These are phyloP conservation scores for Ectropis crepuscularia DNA, from an alignment of 2,888 invertebrate species.

Conservation along the genomic window DNA sequence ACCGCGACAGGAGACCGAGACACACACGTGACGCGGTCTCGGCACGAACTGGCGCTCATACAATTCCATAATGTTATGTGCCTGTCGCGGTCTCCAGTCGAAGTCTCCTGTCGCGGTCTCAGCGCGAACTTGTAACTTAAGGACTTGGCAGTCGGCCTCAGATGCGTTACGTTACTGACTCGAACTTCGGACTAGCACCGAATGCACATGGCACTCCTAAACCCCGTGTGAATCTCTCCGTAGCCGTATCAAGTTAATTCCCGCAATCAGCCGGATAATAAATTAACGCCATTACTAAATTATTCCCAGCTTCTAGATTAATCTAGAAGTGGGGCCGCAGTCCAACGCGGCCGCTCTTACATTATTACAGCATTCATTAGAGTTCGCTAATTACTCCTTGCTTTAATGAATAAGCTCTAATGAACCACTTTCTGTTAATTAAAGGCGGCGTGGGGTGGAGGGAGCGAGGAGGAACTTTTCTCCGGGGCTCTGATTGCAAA, in stretches of 20 bases:
- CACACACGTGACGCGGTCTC: too few relatives aligned
- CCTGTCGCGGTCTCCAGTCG: too few relatives aligned
- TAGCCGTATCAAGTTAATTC: constrained; percentile 61
- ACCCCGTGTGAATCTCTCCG: constrained; percentile 19
- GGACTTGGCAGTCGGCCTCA: too few relatives aligned
- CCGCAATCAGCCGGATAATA: constrained; percentile 76
- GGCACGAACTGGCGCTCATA: too few relatives aligned
- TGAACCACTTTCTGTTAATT: constrained; percentile 96
- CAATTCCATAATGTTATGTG: too few relatives aligned
- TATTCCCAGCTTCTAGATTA: constrained; percentile 81
- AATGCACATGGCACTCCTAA: not conserved
- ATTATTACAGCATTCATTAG: constrained; percentile 93
- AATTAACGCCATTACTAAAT: constrained; percentile 82
- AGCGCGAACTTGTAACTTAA: too few relatives aligned
- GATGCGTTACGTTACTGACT: too few relatives aligned
- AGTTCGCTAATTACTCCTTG: constrained; percentile 95
- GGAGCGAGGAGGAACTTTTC: constrained; percentile 73
- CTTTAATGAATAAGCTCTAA: constrained; percentile 96
- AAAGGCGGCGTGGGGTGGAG: constrained; percentile 87
- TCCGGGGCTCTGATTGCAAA: constrained; percentile 84
- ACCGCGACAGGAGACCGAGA: too few relatives aligned
- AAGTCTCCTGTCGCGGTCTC: too few relatives aligned
- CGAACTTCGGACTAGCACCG: too few relatives aligned
- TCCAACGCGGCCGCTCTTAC: constrained; percentile 86
- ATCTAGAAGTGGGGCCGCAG: constrained; percentile 83